phyloP scores from a whole-genome alignment of 2,888 invertebrate species.

The Magallana nippona region DNA sequence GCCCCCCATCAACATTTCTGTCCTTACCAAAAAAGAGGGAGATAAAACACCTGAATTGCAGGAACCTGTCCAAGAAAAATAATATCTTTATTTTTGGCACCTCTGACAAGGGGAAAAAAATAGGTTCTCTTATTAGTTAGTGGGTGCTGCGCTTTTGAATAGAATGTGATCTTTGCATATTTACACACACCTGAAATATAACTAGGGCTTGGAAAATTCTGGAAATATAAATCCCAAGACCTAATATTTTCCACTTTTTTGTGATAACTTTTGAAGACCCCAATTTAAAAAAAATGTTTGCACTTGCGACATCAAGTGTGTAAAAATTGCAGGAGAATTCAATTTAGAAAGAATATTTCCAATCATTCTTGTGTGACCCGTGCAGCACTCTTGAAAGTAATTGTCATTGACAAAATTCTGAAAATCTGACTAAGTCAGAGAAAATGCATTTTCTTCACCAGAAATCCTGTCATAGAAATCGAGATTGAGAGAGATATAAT shows the following conservation, averaged over 20 bases:
- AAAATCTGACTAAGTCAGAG: not conserved
- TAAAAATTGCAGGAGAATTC: conserved; percentile 15
- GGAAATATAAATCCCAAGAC: not conserved
- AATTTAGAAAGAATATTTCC: not conserved
- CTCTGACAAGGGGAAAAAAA: not conserved
- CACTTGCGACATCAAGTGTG: not conserved
- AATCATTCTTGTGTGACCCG: conserved; percentile 2
- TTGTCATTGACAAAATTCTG: conserved; percentile 1
- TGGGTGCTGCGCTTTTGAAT: not conserved
- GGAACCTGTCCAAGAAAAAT: conserved; percentile 30
- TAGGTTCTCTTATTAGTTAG: not conserved
- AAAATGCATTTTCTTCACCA: not conserved
- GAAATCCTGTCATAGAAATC: not conserved
- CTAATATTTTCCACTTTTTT: conserved; percentile 1
- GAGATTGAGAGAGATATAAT: not conserved
- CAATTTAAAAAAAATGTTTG: not conserved
- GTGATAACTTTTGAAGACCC: not conserved
- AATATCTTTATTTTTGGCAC: not conserved
- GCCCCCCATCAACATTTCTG: not conserved
- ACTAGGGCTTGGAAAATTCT: not conserved
- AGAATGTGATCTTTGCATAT: not conserved
- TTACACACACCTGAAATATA: not conserved
- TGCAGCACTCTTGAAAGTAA: not conserved
- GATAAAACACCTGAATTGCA: conserved; percentile 18
- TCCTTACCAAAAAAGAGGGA: conserved; percentile 20